phyloP scores from a whole-genome alignment of 1,140 invertebrate species.

The Rhyzopertha dominica region DNA sequence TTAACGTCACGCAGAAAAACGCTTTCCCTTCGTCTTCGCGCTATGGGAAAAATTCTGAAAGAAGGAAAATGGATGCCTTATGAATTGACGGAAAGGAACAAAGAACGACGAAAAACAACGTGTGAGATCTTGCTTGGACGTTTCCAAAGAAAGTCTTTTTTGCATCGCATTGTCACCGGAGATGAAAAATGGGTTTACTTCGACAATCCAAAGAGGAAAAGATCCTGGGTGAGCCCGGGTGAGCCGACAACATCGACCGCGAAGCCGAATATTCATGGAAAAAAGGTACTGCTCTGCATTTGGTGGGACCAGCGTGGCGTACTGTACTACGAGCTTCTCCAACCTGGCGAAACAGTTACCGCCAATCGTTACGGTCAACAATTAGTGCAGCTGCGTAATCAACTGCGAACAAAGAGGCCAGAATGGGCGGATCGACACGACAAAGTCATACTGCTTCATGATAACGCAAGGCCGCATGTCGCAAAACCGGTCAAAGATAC shows the following conservation, averaged over 20 bases:
- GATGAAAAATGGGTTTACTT: constrained; percentile 22
- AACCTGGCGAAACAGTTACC: constrained; percentile 28
- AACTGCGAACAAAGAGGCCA: constrained; percentile 8
- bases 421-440: constrained; percentile 11
- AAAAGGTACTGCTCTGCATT: constrained; percentile 29
- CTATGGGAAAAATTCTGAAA: no score
- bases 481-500: constrained; percentile 24
- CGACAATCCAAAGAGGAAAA: constrained; percentile 26
- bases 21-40: no score
- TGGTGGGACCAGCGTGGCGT: constrained; percentile 29
- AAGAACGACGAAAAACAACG: no score
- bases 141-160: constrained; percentile 16
- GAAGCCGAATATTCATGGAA: constrained; percentile 13
- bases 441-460: constrained; percentile 23
- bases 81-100: no score
- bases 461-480: constrained; percentile 24
- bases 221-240: constrained; percentile 24
- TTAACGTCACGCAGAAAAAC: no score
- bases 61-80: no score
- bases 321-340: constrained; percentile 27
- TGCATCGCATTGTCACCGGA: constrained; percentile 12
- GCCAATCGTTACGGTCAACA: constrained; percentile 20
- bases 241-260: constrained; percentile 24
- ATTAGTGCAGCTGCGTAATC: no score
- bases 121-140: no score